Evolutionary conservation across 2,113 vertebrate species (phyloP).

Genomic region (Apteryx owenii): DNA sequence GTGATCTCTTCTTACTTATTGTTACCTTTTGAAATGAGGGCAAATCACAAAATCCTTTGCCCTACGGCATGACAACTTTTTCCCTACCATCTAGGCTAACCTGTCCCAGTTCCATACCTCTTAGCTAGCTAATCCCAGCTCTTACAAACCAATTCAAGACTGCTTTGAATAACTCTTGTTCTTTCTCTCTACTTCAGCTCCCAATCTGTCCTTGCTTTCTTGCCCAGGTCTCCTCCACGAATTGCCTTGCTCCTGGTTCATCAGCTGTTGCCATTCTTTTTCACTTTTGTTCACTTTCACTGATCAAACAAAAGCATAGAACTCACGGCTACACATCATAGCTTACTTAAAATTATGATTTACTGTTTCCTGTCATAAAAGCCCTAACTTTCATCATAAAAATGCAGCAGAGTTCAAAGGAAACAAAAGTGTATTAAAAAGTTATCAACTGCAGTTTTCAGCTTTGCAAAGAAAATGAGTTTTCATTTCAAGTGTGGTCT

Average conservation of each 20-base stretch:
- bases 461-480: background rate
- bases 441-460: background rate
- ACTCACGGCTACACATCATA: background rate
- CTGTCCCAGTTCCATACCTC: rapidly evolving
- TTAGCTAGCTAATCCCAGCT: background rate
- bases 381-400: background rate
- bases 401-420: background rate
- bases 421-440: background rate
- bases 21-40: background rate
- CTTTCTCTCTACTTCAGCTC: background rate
- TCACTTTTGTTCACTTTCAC: background rate
- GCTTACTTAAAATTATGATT: background rate
- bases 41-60: background rate
- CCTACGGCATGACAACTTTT: rapidly evolving
- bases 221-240: background rate
- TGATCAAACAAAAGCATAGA: background rate
- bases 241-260: background rate
- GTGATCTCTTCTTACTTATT: background rate
- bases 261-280: background rate
- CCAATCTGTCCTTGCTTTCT: background rate
- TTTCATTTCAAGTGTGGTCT: background rate
- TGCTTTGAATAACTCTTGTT: background rate
- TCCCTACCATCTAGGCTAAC: rapidly evolving
- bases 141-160: background rate
- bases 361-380: background rate